Evolutionary conservation across 2,888 invertebrate genomes (phyloP), one percentile per base, ranked within the genome.

Genomic region (Coronaproctus castanopsis): DNA sequence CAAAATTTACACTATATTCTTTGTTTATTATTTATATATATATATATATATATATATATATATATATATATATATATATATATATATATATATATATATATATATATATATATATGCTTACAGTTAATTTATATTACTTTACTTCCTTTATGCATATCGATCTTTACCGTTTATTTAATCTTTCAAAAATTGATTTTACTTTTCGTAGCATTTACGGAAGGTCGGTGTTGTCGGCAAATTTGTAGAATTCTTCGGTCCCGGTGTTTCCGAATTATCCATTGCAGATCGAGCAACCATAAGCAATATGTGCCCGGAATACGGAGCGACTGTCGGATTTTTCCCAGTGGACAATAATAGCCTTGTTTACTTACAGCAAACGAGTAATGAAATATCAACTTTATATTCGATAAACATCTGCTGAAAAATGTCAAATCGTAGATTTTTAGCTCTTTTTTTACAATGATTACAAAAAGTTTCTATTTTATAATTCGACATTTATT

Each of bases 251-350:
- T 98, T 87, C 73, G 97, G 97, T 0, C 85, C 91, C 0, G 97
- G 97, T 2, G 91, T 96, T 2, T 73, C 81, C 0, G 84, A 86
- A 59, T 74, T 98, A 2, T 91, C 91, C 59, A 91, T 98, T 62
- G 96, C 97, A 0, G 97, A 98, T 75, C 77, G 97, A 53, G 95
- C 97, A 0, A 98, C 97, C 0, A 91, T 98, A 58, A 88, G 93
- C 65, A 98, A 98, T 75, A 97, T 98, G 97, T 95, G 93, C 69
- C 97, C 97, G 0, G 91, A 92, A 72, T 97, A 96, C 71, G 97
- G 97, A 1, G 97, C 96, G 19, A 97, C 96, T 0, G 85, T 92
- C 63, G 95, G 90, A 0, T 92, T 83, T 73, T 97, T 97, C 75
- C 91, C 96, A 0, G 87, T 93, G 0, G 96, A 96, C 74, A 72